A percentile compares a stretch with the other conserved stretches of the same genome.
phyloP scores from a whole-genome alignment of 1,140 invertebrate genomes.

The Drosophila repleta region DNA sequence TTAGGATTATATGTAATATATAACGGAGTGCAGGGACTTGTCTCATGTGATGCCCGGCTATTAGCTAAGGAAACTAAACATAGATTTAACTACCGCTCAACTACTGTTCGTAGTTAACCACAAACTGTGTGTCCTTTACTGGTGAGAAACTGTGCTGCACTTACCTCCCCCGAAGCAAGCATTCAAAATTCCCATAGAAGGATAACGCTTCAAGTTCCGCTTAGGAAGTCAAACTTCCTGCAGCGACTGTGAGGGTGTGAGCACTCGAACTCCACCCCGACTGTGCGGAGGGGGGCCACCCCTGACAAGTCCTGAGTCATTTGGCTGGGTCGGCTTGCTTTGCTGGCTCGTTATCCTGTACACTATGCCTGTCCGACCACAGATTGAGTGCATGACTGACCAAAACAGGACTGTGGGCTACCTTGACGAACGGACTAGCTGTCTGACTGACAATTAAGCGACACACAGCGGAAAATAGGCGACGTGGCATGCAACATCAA shows the following conservation, averaged over 20 bases:
- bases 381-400: constrained; percentile 80
- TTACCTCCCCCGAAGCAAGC: constrained; percentile 9
- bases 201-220: constrained; percentile 69
- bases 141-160: constrained; percentile 24
- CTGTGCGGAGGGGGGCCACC: constrained; percentile 23
- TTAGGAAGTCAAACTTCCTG: constrained; percentile 77
- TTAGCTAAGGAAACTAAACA: too few relatives aligned
- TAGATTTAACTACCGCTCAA: too few relatives aligned
- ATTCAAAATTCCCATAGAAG: constrained; percentile 67
- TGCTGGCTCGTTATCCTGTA: constrained; percentile 39
- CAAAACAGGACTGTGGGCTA: constrained; percentile 47
- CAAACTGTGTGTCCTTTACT: constrained; percentile 21
- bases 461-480: constrained; percentile 75
- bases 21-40: too few relatives aligned
- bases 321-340: constrained; percentile 4
- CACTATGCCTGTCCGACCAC: constrained; percentile 37
- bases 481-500: constrained; percentile 76
- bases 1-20: too few relatives aligned
- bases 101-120: constrained; percentile 19
- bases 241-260: constrained; percentile 16
- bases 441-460: constrained; percentile 64
- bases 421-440: constrained; percentile 39
- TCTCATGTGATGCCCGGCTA: too few relatives aligned
- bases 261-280: constrained; percentile 28
- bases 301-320: constrained; percentile 41